A percentile compares a stretch with the other conserved stretches of the same genome.
These are phyloP conservation scores for Glyptemys insculpta DNA, from an alignment of 2,797 vertebrate genomes.

Conservation along the genomic window DNA sequence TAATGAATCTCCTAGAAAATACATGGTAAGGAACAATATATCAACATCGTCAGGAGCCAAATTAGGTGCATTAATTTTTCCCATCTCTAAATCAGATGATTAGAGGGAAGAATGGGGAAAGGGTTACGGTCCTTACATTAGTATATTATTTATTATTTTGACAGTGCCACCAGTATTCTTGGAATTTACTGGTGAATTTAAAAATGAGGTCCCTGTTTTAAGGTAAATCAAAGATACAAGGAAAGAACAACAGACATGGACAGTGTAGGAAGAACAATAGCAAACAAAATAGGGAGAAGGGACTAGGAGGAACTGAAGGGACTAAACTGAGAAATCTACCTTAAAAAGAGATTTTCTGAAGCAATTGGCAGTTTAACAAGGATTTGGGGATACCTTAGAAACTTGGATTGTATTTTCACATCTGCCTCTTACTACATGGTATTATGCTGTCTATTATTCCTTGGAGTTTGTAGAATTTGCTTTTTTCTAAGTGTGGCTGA, in stretches of 20 bases:
- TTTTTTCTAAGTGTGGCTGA: background rate
- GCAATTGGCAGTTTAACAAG: background rate
- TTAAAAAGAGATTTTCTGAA: background rate
- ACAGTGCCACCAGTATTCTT: background rate
- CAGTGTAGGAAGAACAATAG: rapidly evolving
- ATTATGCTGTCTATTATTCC: background rate
- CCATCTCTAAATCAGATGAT: background rate
- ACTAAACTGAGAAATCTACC: background rate
- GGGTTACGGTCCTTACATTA: background rate
- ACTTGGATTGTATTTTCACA: rapidly evolving
- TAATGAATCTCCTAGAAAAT: conserved; percentile 40
- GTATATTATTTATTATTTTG: background rate
- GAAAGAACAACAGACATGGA: background rate
- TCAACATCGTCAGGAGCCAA: background rate
- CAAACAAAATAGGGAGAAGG: background rate
- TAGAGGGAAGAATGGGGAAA: background rate
- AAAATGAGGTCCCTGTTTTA: background rate
- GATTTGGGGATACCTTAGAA: background rate
- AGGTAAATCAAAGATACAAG: background rate
- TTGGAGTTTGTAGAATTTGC: background rate
- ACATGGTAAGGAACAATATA: background rate
- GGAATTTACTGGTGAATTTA: background rate
- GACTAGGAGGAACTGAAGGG: background rate
- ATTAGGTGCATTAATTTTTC: background rate
- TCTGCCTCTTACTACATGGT: background rate